Evolutionary conservation across 2,888 invertebrate species (phyloP), one percentile per base, ranked within the genome.

Genomic region (Amphipyra tragopoginis): DNA sequence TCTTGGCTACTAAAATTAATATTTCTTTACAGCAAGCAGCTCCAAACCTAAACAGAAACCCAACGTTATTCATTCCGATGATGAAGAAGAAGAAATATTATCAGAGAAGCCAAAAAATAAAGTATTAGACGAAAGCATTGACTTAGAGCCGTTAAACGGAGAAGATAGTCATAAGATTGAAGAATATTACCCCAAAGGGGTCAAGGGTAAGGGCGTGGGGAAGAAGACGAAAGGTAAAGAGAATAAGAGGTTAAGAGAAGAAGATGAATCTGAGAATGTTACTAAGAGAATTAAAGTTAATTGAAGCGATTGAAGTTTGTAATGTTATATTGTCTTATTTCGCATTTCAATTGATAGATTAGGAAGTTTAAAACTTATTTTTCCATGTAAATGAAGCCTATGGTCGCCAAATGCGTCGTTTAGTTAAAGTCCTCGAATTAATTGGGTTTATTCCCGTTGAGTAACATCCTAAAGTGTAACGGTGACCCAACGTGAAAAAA

Each of bases 161-260:
- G 93, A 93, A 5, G 75, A 85, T 29, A 89, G 92, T 26, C 93
- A 93, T 62, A 94, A 92, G 67, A 86, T 94, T 0, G 89, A 91
- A 0, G 94, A 94, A 51, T 94, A 93, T 68, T 93, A 91, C 55
- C 39, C 80, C 0, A 88, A 54, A 63, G 82, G 84, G 0, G 58
- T 63, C 0, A 90, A 90, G 65, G 88, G 86, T 0, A 90, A 91
- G 49, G 88, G 88, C 0, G 55, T 70, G 1, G 88, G 87, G 0
- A 88, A 89, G 59, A 87, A 85, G 52, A 83, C 77, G 0, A 88
- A 84, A 54, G 83, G 72, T 2, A 85, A 86, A 51, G 89, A 87
- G 43, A 90, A 88, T 47, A 89, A 86, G 36, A 79, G 87, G 33
- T 80, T 81, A 1, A 76, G 88, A 36, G 86, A 85, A 15, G 83